Evolutionary conservation across 1,140 invertebrate genomes (phyloP), one percentile per base, ranked within the genome.

Genomic region (Atta cephalotes): DNA sequence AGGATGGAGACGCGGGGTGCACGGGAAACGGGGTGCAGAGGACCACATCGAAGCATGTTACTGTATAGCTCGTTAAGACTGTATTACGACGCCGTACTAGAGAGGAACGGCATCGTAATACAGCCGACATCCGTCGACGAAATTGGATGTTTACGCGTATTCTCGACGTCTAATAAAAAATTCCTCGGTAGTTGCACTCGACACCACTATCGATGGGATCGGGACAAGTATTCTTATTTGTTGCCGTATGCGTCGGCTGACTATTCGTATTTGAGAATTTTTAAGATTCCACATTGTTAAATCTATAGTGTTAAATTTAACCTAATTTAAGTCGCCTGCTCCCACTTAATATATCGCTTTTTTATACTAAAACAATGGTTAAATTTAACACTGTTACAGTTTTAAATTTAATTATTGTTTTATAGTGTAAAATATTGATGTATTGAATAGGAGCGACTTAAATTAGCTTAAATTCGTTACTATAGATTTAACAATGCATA

Each of bases 81-180:
- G 49, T 49, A 63, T 68, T 80, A 80, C 45, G 31, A 39, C 49
- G 63, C 63, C 49, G 49, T n/a, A 12, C 14, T 80, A 21, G 18
- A 6, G 39, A 14, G 28, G n/a, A 25, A 10, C 39, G 77, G n/a
- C 45, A n/a, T 49, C 25, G 35, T 25, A 18, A 31, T 25, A 25
- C 25, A 25, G 25, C 25, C 62, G 25, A 31, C 62, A 39, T 56
- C 35, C 65, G 63, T 70, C 58, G 72, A 39, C 62, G 35, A 85
- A 79, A 85, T 65, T 79, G 74, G 58, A 85, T n/a, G 53, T 62
- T 21, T 14, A 56, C 45, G 56, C 58, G 35, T 70, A 76, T 31
- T 25, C 60, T 62, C 60, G 72, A 63, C 72, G 16, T 70, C 60
- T 85, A 85, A 78, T 77, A 65, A 77, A 85, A 65, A 77, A 85